phyloP scores from a whole-genome alignment of 2,797 vertebrate species.

The Perdix hodgsoniae region DNA sequence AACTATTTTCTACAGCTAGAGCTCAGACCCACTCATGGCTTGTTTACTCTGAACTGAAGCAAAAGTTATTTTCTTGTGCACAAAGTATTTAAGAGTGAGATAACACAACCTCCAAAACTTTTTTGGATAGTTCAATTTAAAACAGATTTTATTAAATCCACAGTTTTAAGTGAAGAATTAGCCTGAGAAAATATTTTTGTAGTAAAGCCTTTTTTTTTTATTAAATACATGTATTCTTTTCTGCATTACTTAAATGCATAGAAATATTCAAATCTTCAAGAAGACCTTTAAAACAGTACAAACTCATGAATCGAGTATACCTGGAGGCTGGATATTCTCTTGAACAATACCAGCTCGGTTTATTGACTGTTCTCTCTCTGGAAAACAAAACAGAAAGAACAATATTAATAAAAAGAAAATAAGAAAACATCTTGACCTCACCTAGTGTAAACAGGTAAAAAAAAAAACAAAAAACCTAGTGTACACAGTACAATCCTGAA shows the following conservation, averaged over 20 bases:
- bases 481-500: neutral
- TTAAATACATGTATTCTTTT: neutral
- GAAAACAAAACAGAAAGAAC: conserved; percentile 59
- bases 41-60: neutral
- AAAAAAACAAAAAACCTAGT: too few species aligned
- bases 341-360: conserved; percentile 82
- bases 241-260: neutral
- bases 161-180: neutral
- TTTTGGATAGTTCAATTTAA: neutral
- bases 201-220: neutral
- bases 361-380: conserved; percentile 81
- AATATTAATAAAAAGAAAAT: neutral
- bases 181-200: neutral
- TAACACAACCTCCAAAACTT: neutral
- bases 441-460: too few species aligned
- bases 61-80: neutral
- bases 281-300: neutral
- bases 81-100: neutral
- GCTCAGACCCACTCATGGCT: neutral
- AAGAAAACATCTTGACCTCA: neutral
- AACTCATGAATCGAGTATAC: conserved; percentile 35
- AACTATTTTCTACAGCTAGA: neutral
- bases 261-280: neutral
- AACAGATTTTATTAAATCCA: neutral
- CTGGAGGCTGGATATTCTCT: conserved; percentile 83